These are phyloP conservation scores for Daubentonia madagascariensis DNA, from an alignment of 2,113 vertebrate genomes.

Conservation along the genomic window DNA sequence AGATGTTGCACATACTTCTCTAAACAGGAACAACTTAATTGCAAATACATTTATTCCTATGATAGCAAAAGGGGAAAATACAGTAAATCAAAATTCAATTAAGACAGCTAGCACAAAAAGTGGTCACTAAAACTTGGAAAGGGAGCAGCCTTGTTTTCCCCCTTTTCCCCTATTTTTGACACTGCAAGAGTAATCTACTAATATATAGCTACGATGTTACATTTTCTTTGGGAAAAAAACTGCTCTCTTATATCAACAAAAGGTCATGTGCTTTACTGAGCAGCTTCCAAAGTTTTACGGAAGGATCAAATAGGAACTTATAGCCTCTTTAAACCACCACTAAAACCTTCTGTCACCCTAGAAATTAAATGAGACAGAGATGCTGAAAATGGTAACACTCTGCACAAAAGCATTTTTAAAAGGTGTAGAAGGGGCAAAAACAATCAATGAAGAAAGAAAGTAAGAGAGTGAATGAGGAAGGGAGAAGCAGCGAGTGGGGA, in stretches of 20 bases:
- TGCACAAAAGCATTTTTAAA: constrained; percentile 56
- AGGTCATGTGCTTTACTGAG: constrained; percentile 82
- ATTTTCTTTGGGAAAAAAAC: constrained; percentile 68
- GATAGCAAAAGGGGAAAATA: constrained; percentile 42
- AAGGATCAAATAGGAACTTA: constrained; percentile 75
- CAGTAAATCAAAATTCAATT: constrained; percentile 67
- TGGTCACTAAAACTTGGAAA: constrained; percentile 71
- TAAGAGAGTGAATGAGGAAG: background rate
- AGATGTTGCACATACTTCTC: constrained; percentile 40
- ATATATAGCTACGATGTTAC: constrained; percentile 64
- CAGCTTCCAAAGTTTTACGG: constrained; percentile 83
- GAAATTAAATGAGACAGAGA: constrained; percentile 56
- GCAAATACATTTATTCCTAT: constrained; percentile 54
- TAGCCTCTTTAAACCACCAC: constrained; percentile 55
- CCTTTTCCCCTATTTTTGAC: background rate
- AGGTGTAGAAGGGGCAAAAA: constrained; percentile 21
- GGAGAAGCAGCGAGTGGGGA: background rate
- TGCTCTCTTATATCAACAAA: constrained; percentile 80
- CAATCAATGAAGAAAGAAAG: constrained; percentile 43
- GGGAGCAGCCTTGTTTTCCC: constrained; percentile 35
- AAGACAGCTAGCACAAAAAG: constrained; percentile 60
- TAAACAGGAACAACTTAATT: constrained; percentile 75
- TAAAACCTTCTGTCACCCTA: constrained; percentile 60
- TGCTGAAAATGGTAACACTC: background rate
- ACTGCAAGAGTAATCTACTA: constrained; percentile 64